These are phyloP conservation scores for Nemopilema nomurai DNA, from an alignment of 30 jellyfish, hydroid and myxozoan species.

Conservation along the genomic window DNA sequence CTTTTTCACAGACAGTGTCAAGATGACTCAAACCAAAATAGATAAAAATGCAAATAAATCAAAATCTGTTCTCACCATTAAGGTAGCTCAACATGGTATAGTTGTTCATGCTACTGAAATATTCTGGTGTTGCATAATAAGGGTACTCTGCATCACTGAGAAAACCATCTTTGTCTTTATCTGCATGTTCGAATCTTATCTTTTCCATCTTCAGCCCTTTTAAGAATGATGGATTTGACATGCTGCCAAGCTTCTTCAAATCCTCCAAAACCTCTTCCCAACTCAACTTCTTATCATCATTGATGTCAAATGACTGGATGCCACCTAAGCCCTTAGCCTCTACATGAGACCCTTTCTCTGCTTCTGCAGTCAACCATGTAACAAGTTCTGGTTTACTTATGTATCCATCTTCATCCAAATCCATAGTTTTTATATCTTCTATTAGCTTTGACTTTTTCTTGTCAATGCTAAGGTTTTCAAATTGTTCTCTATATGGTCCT, in stretches of 20 bases:
- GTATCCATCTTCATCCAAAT: slow-evolving; percentile 40
- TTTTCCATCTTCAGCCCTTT: slow-evolving; percentile 60
- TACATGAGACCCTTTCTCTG: slow-evolving; percentile 48
- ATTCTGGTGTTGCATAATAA: slow-evolving; percentile 67
- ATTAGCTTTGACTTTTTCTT: slow-evolving; percentile 20
- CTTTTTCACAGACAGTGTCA: too few relatives aligned
- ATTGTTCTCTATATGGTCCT: slow-evolving; percentile 45
- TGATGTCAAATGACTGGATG: slow-evolving; percentile 23
- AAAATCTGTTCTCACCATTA: slow-evolving; percentile 14
- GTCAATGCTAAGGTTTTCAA: slow-evolving; percentile 19
- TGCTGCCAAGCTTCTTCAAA: slow-evolving; percentile 56
- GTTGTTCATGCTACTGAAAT: slow-evolving; percentile 52
- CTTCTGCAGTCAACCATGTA: slow-evolving; percentile 44
- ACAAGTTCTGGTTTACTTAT: slow-evolving; percentile 35
- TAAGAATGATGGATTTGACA: slow-evolving; percentile 37
- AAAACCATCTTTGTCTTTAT: slow-evolving; percentile 46
- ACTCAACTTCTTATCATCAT: slow-evolving; percentile 41
- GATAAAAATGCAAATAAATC: background rate
- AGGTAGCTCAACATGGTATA: slow-evolving; percentile 52
- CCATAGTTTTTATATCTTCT: slow-evolving; percentile 54
- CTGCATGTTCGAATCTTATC: slow-evolving; percentile 55
- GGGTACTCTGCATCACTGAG: slow-evolving; percentile 40
- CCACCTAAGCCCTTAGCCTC: slow-evolving; percentile 57
- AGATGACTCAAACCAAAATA: too few relatives aligned
- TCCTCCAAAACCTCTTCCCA: slow-evolving; percentile 67